Base-by-base conservation (phyloP, 2,113 vertebrate species). In the Hyaena hyaena region DNA sequence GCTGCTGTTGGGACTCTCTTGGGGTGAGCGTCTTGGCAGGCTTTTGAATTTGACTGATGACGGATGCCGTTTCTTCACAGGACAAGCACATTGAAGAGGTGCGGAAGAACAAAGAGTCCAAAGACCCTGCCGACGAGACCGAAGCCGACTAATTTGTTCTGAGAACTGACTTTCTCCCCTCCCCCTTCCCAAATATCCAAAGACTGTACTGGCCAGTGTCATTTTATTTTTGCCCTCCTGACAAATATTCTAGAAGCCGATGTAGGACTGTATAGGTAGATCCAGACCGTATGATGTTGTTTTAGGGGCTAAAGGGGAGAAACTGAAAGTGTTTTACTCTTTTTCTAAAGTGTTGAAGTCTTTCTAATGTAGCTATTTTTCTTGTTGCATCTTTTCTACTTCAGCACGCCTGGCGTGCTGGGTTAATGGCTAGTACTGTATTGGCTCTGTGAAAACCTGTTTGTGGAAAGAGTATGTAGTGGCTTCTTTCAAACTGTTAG, bases 71-170 rank as follows among this genome's bases (percentile, higher is more conserved):
- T 97, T 93, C 98, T 93, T 87, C 97, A 33, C 96, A 99, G 99
- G 99, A 99, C 97, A 99, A 99, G 99, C 99, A 99, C 80, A 88
- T 99, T 33, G 99, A 99, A 98, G 99, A 99, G 97, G 99, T 99
- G 45, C 98, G 99, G 98, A 99, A 99, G 99, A 99, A 99, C 98
- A 99, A 99, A 98, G 99, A 99, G 93, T 98, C 98, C 98, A 99
- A 99, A 99, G 99, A 99, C 84, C 99, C 98, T 0, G 98, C 97
- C n/a, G 99, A 99, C 11, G 99, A 99, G 39, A 99, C 99, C 81
- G 98, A 99, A 97, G 98, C 98, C 10, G 98, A 98, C 98, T 99
- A 98, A 99, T 98, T 96, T 93, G 4, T 98, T 92, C 95, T 98
- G 96, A 96, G 95, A 98, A 98, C 98, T 98, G 98, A 99, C 98